Evolutionary conservation across 1,140 invertebrate genomes (phyloP).

Genomic region (Chironomus striatipennis): DNA sequence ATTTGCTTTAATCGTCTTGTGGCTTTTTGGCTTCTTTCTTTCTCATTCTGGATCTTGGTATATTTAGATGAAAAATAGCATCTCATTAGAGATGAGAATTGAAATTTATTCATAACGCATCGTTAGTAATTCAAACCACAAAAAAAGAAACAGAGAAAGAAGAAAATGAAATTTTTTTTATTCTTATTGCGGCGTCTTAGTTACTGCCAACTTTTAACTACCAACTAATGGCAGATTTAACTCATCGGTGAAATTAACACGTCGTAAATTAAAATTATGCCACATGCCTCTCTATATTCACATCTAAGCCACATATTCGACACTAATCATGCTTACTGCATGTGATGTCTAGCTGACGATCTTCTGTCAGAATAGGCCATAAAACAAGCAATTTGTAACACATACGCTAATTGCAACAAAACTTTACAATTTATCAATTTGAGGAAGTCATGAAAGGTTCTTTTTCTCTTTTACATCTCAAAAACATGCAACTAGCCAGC

Average conservation of each 20-base stretch:
- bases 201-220: neutral
- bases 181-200: neutral
- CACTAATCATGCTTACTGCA: neutral
- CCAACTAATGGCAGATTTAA: neutral
- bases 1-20: neutral
- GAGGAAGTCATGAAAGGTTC: neutral
- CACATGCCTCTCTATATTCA: neutral
- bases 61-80: neutral
- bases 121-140: neutral
- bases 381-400: conserved; percentile 18
- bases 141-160: neutral
- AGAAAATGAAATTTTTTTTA: neutral
- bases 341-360: neutral
- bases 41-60: neutral
- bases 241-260: neutral
- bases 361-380: neutral
- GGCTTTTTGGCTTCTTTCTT: neutral
- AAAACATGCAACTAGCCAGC: neutral
- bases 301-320: neutral
- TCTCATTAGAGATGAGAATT: neutral
- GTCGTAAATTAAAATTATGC: conserved; percentile 5
- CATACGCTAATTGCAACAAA: neutral
- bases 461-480: no score
- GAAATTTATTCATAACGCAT: conserved; percentile 7
- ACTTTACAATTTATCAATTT: neutral